These are phyloP conservation scores for Phyllotreta cruciferae DNA, from an alignment of 2,888 invertebrate genomes.

Conservation along the genomic window DNA sequence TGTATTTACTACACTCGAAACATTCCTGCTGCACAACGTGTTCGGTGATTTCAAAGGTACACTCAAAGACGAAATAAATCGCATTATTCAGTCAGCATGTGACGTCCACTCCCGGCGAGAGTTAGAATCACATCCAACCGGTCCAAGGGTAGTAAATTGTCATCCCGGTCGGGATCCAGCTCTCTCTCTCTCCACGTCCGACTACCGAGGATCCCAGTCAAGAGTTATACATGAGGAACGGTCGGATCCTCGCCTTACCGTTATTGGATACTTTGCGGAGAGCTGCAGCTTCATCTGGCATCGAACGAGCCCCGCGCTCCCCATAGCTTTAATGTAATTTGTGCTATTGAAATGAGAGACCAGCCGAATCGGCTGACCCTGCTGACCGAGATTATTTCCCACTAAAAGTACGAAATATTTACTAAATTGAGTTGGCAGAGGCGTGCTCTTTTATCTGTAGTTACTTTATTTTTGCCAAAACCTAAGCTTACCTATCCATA, in stretches of 20 bases:
- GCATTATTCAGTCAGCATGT: slow-evolving; percentile 15
- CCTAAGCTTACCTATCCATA: too few relatives aligned
- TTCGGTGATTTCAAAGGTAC: slow-evolving; percentile 8
- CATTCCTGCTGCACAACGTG: neutral
- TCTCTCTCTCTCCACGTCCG: slow-evolving; percentile 18
- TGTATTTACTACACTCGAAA: neutral
- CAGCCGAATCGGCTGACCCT: slow-evolving; percentile 33
- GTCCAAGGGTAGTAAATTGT: slow-evolving; percentile 22
- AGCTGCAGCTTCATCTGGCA: slow-evolving; percentile 49
- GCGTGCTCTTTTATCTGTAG: neutral
- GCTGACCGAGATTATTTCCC: slow-evolving; percentile 29
- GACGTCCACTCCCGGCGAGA: slow-evolving; percentile 19
- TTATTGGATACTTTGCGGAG: slow-evolving; percentile 50
- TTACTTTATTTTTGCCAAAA: too few relatives aligned
- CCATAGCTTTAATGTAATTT: slow-evolving; percentile 47
- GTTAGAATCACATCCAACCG: slow-evolving; percentile 17
- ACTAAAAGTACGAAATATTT: slow-evolving; percentile 22
- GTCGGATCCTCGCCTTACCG: slow-evolving; percentile 48
- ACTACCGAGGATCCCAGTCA: slow-evolving; percentile 9
- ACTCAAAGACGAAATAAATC: slow-evolving; percentile 15
- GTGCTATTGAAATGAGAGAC: slow-evolving; percentile 44
- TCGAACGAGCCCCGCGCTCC: slow-evolving; percentile 45
- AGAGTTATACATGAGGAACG: slow-evolving; percentile 30
- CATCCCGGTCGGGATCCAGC: slow-evolving; percentile 17
- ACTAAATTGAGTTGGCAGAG: slow-evolving; percentile 3